Base-by-base conservation (phyloP, 2,888 invertebrate species). In the Chouioia cunea region DNA sequence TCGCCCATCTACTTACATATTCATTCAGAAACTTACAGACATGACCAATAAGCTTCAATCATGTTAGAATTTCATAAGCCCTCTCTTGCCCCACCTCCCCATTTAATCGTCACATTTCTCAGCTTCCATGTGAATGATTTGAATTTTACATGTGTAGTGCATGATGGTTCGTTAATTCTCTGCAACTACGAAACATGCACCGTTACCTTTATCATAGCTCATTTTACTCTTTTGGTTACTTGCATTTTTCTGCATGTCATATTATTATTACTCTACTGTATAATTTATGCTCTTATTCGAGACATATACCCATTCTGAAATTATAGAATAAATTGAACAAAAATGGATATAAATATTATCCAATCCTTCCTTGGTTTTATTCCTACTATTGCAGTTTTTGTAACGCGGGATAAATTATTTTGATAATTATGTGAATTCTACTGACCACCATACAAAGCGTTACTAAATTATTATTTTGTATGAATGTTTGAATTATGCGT, bases 111-210 rank as follows among this genome's bases (percentile, higher is more conserved):
- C 18, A 36, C 56, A 43, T 56, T 56, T 43, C 43, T 56, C 16
- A 36, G 27, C 56, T 36, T 16, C n/a, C 10, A 56, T 36, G 27
- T n/a, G 16, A 56, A 56, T 10, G 12, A n/a, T 27, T 27, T 36
- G 56, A 56, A 36, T 56, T 0, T 27, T 47, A 27, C 47, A 66
- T 46, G 43, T 52, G 52, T 67, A 67, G 60, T 67, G 67, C 60
- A 60, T 60, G 60, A 54, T 60, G 54, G 67, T 60, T 67, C 47
- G 16, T 50, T 36, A n/a, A 59, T 46, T 0, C 43, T 56, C 23
- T 57, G 47, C 27, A 56, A 60, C 60, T 53, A n/a, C 44, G 27
- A 67, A 50, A 36, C 47, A n/a, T 60, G 53, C 67, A 67, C 67
- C 8, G 53, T 60, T 67, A 59, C 18, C 18, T 66, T 67, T 27